phyloP scores from a whole-genome alignment of 2,888 invertebrate genomes.

The Polymixis lichenea region DNA sequence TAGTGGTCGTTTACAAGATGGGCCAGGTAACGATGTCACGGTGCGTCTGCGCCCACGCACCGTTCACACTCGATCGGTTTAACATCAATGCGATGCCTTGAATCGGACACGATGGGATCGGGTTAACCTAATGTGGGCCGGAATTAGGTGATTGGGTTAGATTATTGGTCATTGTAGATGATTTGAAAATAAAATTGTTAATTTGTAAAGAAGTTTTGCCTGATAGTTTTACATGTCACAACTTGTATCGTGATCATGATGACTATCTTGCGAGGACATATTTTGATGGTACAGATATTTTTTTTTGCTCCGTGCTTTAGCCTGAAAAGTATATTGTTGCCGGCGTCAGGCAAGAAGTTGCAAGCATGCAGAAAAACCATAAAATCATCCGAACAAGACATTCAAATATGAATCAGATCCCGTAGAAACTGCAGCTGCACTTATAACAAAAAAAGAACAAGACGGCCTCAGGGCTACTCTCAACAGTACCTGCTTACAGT shows the following conservation, averaged over 20 bases:
- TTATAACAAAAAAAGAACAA: conserved; percentile 1
- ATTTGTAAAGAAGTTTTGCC: conserved; percentile 23
- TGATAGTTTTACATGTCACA: conserved; percentile 27
- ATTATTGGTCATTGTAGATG: conserved; percentile 28
- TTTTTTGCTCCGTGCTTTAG: not conserved
- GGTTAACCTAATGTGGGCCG: conserved; percentile 45
- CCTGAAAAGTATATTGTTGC: not conserved
- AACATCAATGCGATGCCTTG: conserved; percentile 39
- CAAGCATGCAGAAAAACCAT: not conserved
- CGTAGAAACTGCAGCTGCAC: conserved; percentile 14
- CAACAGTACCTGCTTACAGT: conserved; percentile 9
- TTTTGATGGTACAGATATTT: not conserved
- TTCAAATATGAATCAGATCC: not conserved
- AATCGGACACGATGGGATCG: conserved; percentile 28
- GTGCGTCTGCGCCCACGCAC: conserved; percentile 51
- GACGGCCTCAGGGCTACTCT: not conserved
- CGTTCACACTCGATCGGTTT: conserved; percentile 38
- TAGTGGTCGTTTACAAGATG: conserved; percentile 45
- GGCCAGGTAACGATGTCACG: conserved; percentile 31
- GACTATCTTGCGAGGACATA: not conserved
- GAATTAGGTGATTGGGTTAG: conserved; percentile 53
- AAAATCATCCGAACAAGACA: not conserved
- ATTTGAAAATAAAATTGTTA: conserved; percentile 26
- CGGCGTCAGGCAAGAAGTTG: not conserved
- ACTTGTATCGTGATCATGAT: not conserved